Evolutionary conservation across 1,140 invertebrate species (phyloP), one percentile per base, ranked within the genome.

Genomic region (Popillia japonica): DNA sequence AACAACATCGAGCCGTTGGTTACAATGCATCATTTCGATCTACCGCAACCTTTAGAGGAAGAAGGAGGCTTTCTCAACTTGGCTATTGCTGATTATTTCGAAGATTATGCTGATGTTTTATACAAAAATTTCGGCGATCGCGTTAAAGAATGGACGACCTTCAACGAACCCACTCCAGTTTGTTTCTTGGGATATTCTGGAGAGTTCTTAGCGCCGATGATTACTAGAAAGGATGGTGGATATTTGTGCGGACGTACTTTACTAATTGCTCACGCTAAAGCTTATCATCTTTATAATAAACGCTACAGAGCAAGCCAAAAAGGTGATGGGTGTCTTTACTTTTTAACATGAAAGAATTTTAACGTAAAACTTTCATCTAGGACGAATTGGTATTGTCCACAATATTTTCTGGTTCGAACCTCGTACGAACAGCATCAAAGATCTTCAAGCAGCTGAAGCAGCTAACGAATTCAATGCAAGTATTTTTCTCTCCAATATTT

Each of bases 61-160:
- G 80, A 91, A 9, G 92, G 92, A 0, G 92, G 91, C 2, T 92
- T 91, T 91, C 85, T 89, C 0, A 93, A 93, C 83, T 88, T 89
- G 0, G 79, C 88, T 34, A 87, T 92, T 44, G 88, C 88, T 11
- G 88, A 90, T 0, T 88, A 89, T 80, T 92, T 91, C 80, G 82
- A 77, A 55, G 84, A 86, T 9, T 87, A 85, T 74, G 86, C 85
- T 0, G 14, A 64, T 20, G 72, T 83, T 42, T 64, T 77, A 40
- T 83, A 82, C 40, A 9, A 75, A 73, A 75, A 74, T 64, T 82
- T 82, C 42, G 82, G 82, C 0, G 80, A 83, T 77, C 74, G 81
- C 7, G 82, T 84, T 0, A 90, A 90, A 85, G 83, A 83, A 76
- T 90, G 89, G 89, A 83, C 88, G 6, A 90, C 88, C 0, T 84